Evolutionary conservation across 2,888 invertebrate species (phyloP), one percentile per base, ranked within the genome.

Genomic region (Phengaris arion): DNA sequence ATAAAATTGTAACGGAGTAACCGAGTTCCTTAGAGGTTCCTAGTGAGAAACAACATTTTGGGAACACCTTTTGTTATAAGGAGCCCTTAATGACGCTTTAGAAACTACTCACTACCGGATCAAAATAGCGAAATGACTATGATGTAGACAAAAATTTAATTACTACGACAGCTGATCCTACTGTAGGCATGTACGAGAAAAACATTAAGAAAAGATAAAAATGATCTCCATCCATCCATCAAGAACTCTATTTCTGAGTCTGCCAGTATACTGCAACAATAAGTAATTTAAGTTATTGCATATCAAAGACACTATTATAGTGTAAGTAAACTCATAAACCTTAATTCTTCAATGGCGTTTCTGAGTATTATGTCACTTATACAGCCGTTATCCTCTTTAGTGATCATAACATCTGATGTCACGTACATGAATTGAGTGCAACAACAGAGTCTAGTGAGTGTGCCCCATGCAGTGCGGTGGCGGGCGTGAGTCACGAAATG

Each of bases 401-500:
- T n/a, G 52, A 54, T 70, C 70, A 75, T 70, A 70, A 70, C 70
- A 75, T 69, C 68, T 68, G 54, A 69, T 55, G 75, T 70, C 75
- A 70, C 75, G 70, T 70, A 48, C 70, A 70, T 35, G 75, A 55
- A 69, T 55, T 35, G 15, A 48, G 75, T 70, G 75, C 69, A 59
- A 57, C 55, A 75, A 69, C 57, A 54, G 48, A 52, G 54, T 51
- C 51, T 64, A 48, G 68, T 35, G n/a, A 52, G 51, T 22, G 48
- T 48, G 57, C 70, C 59, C 75, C 75, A 75, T 57, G 70, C 70
- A 15, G 75, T 35, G 70, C 57, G 55, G 75, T 55, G 68, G 76
- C 76, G 76, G 74, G 77, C 76, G 78, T 83, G 81, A 82, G 78
- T 81, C 83, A 82, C 78, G 79, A 79, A 75, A 68, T 77, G 77